Conservation (phyloP, 2,113 vertebrate species). For the Hypomesus transpacificus region DNA sequence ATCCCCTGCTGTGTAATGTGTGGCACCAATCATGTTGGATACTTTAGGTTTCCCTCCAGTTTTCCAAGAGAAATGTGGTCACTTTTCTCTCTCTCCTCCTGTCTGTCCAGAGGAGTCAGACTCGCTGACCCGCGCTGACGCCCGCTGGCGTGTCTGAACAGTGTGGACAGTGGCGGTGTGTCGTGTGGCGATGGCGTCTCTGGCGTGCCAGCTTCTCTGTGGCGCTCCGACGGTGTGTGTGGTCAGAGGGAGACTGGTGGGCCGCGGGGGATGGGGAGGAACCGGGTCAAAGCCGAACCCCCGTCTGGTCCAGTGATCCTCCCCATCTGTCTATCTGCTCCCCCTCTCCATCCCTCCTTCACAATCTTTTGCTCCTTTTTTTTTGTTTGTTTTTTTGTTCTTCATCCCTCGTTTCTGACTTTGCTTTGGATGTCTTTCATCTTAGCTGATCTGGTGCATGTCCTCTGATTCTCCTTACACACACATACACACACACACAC, state of each 20-base stretch:
- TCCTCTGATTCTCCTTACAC: conserved; percentile 21
- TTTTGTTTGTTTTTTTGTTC: conserved; percentile 3
- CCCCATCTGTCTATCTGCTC: not conserved
- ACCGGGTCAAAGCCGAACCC: conserved; percentile 10
- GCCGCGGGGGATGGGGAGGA: not conserved
- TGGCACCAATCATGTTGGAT: too few species aligned
- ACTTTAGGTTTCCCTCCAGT: too few species aligned
- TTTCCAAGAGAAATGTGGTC: too few species aligned
- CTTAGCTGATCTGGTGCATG: conserved; percentile 22
- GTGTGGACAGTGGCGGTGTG: conserved; percentile 45
- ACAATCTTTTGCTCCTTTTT: not conserved
- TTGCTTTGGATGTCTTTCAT: not conserved
- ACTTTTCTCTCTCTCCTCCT: too few species aligned
- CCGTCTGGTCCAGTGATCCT: not conserved
- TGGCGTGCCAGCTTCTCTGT: conserved; percentile 41
- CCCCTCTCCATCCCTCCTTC: conserved; percentile 7
- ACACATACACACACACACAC: conserved; percentile 13
- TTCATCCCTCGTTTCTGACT: conserved; percentile 22
- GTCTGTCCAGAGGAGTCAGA: conserved; percentile 14
- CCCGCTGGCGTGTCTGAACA: conserved; percentile 51
- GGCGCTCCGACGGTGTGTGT: conserved; percentile 50
- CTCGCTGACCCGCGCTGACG: conserved; percentile 37
- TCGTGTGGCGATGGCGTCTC: conserved; percentile 55
- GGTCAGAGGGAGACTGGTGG: conserved; percentile 49
- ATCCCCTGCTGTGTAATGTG: too few species aligned